Evolutionary conservation across 2,888 invertebrate species (phyloP), one percentile per base, ranked within the genome.

Genomic region (Lasioglossum pauxillum): DNA sequence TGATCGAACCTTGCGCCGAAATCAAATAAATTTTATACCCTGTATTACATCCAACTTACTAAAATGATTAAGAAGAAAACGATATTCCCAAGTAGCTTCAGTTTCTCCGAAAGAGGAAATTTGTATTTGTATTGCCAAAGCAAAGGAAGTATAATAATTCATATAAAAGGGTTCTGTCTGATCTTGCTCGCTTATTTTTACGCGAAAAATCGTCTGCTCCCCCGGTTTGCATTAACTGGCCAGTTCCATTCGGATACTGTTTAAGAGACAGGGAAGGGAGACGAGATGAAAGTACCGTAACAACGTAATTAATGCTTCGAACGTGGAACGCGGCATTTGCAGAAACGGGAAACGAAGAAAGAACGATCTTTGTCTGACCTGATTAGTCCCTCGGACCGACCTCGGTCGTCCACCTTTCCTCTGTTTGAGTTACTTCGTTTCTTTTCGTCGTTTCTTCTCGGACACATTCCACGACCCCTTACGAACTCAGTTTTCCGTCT

Each of bases 291-390:
- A 82, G 78, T 64, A 72, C 81, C 74, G 78, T 83, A 85, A 88
- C 81, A 71, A 75, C 73, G 79, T 90, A 88, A 90, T 90, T 90
- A 90, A 90, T 89, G 85, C 73, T 73, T 19, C 82, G 78, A 88
- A 83, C 76, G 82, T 78, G 76, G 82, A 78, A 83, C 73, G 76
- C 85, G 77, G 77, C 83, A 85, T 87, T 90, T 86, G 83, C 76
- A 79, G 53, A 83, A 53, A 79, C 75, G 75, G 78, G 80, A 78
- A 83, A 84, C 78, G 84, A 80, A 77, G 78, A 75, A 73, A 60
- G 86, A 76, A 78, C 77, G 67, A 90, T 85, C 78, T 87, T 81
- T 78, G 74, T 60, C 83, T 75, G 84, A 88, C 85, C 88, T 87
- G 90, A 90, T 90, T 90, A 90, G 81, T 60, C 82, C 31, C 84